These are phyloP conservation scores for Monoplex corrugatus DNA, from an alignment of 2,888 invertebrate genomes.

Conservation along the genomic window DNA sequence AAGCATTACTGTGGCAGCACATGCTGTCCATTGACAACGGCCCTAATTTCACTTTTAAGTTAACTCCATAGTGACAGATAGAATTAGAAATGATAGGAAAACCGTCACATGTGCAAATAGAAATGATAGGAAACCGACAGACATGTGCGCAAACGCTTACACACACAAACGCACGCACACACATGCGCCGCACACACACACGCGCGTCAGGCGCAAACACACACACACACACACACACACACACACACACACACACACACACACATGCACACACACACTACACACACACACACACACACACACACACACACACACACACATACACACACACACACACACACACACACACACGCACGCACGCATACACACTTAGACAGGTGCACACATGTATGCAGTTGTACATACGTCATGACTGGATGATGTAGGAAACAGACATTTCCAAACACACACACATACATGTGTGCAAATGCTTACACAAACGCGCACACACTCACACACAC, in stretches of 20 bases:
- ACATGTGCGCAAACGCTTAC: constrained; percentile 33
- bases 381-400: too few relatives aligned
- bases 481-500: neutral
- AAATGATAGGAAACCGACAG: too few relatives aligned
- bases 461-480: neutral
- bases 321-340: constrained; percentile 22
- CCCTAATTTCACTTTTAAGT: too few relatives aligned
- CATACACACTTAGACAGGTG: neutral
- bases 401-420: too few relatives aligned
- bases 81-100: too few relatives aligned
- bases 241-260: neutral
- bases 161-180: constrained; percentile 21
- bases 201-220: constrained; percentile 11
- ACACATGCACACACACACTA: neutral
- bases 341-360: neutral
- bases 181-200: constrained; percentile 31
- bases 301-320: neutral
- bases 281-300: neutral
- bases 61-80: too few relatives aligned
- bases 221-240: neutral
- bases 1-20: too few relatives aligned
- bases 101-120: too few relatives aligned
- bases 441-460: neutral
- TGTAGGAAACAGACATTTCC: neutral
- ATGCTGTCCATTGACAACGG: too few relatives aligned